Evolutionary conservation across 2,888 invertebrate genomes (phyloP), one percentile per base, ranked within the genome.

Genomic region (Strigamia maritima): DNA sequence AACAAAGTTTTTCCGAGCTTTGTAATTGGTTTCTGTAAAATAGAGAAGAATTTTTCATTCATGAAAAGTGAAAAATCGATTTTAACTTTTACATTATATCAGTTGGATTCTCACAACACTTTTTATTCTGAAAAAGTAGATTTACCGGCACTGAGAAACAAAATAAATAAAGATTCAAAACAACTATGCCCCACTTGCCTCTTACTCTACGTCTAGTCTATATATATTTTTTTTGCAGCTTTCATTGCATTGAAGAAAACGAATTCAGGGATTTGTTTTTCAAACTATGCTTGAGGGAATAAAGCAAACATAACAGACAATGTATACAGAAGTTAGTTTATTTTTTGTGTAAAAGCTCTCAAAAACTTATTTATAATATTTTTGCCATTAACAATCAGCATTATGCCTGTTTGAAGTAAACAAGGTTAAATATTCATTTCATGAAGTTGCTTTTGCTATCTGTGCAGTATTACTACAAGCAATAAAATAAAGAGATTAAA

Each of bases 111-210:
- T 2, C 24, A 65, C 8, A 16, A 65, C 10, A 26, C 10, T 65
- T 3, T 10, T 10, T 26, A 65, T 65, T 65, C 60, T 10, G 26
- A 2, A 28, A 28, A 65, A 65, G 16, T 2, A 65, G 8, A 14
- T 26, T 65, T 65, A 65, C 26, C 16, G 24, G 26, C 26, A 65
- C 1, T 8, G 8, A 26, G 26, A 28, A 26, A 65, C 65, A 65
- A 65, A 65, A 24, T 12, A 65, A 65, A 65, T 65, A 65, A 65
- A 65, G 65, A 65, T 65, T 65, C 65, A 65, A 65, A 65, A 24
- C 14, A 16, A 12, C 65, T 65, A 16, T 49, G 49, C 65, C 24
- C 26, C 10, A 65, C 65, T 65, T 65, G 26, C 60, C 14, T 60
- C 22, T n/a, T 22, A 60, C n/a, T n/a, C n/a, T n/a, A n/a, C 22